These are phyloP conservation scores for Empidonax alnorum DNA, from an alignment of 2,113 vertebrate genomes.

Conservation along the genomic window DNA sequence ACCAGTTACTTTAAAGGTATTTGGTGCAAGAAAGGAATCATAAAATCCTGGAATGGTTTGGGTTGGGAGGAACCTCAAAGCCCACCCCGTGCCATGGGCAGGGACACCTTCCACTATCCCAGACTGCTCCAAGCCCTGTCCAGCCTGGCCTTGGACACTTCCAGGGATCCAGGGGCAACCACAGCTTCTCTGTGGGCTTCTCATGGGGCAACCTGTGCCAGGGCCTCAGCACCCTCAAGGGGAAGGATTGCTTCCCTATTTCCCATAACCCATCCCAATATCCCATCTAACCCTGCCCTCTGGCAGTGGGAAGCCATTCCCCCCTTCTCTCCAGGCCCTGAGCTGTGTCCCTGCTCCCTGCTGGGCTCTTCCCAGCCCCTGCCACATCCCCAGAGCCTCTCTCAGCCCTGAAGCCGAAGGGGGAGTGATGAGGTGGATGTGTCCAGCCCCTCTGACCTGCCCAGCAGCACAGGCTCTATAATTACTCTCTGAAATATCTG, in stretches of 20 bases:
- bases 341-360: background rate
- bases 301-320: background rate
- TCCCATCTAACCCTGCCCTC: background rate
- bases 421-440: background rate
- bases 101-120: background rate
- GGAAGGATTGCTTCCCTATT: background rate
- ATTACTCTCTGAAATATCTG: background rate
- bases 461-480: background rate
- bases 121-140: fast-evolving
- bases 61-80: background rate
- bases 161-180: background rate
- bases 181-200: background rate
- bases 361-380: background rate
- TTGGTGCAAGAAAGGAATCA: background rate
- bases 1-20: background rate
- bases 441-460: background rate
- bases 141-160: background rate
- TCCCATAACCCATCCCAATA: no score
- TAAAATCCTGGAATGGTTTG: background rate
- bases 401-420: background rate
- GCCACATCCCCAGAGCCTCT: background rate
- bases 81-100: background rate
- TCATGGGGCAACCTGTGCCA: background rate
- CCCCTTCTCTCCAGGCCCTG: background rate
- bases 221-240: fast-evolving